Conservation (phyloP, 2,113 vertebrate species). For the Poeciliopsis occidentalis region DNA sequence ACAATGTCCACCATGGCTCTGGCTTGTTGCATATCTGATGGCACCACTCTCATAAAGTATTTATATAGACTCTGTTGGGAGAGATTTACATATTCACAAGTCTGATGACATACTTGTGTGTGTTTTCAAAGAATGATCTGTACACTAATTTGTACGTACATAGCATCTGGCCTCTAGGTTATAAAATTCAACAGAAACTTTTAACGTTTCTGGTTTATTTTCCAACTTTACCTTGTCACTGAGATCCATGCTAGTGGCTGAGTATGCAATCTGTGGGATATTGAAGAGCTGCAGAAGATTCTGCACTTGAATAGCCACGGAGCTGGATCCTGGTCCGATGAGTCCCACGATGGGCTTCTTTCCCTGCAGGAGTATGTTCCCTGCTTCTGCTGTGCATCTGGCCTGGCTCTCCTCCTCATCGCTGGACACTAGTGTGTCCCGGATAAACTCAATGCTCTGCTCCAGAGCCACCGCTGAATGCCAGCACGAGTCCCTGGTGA, state of each 20-base stretch:
- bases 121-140: neutral
- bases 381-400: conserved; percentile 81
- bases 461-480: conserved; percentile 97
- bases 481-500: conserved; percentile 93
- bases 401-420: conserved; percentile 93
- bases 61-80: conserved; percentile 87
- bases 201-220: neutral
- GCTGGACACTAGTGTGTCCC: conserved; percentile 92
- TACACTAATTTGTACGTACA: neutral
- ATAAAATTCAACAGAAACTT: neutral
- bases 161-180: neutral
- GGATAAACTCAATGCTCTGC: conserved; percentile 98
- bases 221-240: conserved; percentile 86
- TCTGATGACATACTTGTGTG: neutral
- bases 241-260: conserved; percentile 98
- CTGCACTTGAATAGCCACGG: conserved; percentile 98
- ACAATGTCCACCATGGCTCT: conserved; percentile 99
- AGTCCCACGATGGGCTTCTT: conserved; percentile 98
- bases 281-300: conserved; percentile 98
- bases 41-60: conserved; percentile 98
- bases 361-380: conserved; percentile 79
- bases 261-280: conserved; percentile 99
- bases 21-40: conserved; percentile 96
- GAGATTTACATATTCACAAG: conserved; percentile 22
- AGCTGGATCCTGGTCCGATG: conserved; percentile 97